phyloP scores from a whole-genome alignment of 2,888 invertebrate genomes.

The Drosophila siamana region DNA sequence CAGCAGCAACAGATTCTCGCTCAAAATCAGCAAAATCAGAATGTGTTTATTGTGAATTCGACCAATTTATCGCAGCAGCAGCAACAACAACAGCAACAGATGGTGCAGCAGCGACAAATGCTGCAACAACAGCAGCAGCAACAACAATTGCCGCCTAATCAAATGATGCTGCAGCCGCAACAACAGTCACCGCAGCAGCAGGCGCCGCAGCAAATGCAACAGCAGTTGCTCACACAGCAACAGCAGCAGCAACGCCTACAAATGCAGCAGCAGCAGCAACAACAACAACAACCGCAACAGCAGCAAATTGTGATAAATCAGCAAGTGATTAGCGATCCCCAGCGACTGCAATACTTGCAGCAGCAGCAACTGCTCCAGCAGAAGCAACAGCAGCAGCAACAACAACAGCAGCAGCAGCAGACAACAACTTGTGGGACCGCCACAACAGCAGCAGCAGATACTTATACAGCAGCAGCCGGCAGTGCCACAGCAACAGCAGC shows the following conservation, averaged over 20 bases:
- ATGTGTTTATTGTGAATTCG: slow-evolving; percentile 85
- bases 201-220: slow-evolving; percentile 69
- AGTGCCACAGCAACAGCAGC: slow-evolving; percentile 73
- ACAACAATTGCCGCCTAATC: slow-evolving; percentile 71
- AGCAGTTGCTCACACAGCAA: slow-evolving; percentile 71
- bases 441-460: slow-evolving; percentile 79
- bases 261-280: slow-evolving; percentile 81
- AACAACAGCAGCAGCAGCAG: slow-evolving; percentile 74
- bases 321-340: slow-evolving; percentile 84
- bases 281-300: slow-evolving; percentile 78
- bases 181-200: slow-evolving; percentile 64
- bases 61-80: slow-evolving; percentile 80
- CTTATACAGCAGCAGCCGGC: slow-evolving; percentile 74
- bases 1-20: slow-evolving; percentile 86
- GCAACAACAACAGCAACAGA: slow-evolving; percentile 77
- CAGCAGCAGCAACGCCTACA: slow-evolving; percentile 71
- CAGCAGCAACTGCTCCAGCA: slow-evolving; percentile 82
- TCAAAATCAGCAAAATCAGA: slow-evolving; percentile 85
- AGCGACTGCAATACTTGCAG: slow-evolving; percentile 83
- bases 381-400: slow-evolving; percentile 74
- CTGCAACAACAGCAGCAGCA: slow-evolving; percentile 62
- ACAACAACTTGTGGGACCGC: slow-evolving; percentile 83
- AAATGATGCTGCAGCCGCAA: slow-evolving; percentile 64
- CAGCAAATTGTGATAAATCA: slow-evolving; percentile 84
- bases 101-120: slow-evolving; percentile 64